These are phyloP conservation scores for Larimichthys polyactis DNA, from an alignment of 2,113 vertebrate species.

Conservation along the genomic window DNA sequence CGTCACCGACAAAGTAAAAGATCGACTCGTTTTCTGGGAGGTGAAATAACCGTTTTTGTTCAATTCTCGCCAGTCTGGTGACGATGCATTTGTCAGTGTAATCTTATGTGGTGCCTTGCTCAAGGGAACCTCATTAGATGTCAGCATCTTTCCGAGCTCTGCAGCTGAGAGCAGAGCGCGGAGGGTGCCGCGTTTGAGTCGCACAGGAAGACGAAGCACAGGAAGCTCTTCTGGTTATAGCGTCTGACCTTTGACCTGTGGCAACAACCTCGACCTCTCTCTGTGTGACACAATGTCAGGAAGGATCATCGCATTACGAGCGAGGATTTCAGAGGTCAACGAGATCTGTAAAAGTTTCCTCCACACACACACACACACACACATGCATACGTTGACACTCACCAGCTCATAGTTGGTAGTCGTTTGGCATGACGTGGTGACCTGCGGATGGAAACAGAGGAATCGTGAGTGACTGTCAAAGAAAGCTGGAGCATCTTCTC, in stretches of 20 bases:
- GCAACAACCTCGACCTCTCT: neutral
- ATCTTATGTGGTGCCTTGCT: too few relatives aligned
- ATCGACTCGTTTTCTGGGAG: too few relatives aligned
- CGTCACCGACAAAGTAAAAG: too few relatives aligned
- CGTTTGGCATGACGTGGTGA: slow-evolving; percentile 77
- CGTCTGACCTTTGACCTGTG: slow-evolving; percentile 39
- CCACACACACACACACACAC: neutral
- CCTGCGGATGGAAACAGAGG: slow-evolving; percentile 57
- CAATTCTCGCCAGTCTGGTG: too few relatives aligned
- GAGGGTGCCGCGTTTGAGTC: neutral
- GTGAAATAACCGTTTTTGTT: too few relatives aligned
- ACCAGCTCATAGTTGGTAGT: slow-evolving; percentile 77
- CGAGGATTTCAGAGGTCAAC: slow-evolving; percentile 13
- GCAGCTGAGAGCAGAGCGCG: neutral
- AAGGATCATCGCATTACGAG: slow-evolving; percentile 5
- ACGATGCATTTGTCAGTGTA: too few relatives aligned
- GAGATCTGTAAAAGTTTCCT: slow-evolving; percentile 14
- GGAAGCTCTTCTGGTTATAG: slow-evolving; percentile 37
- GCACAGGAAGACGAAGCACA: neutral
- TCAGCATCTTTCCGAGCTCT: neutral
- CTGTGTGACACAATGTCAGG: slow-evolving; percentile 34
- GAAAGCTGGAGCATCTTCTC: neutral
- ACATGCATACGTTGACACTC: slow-evolving; percentile 47
- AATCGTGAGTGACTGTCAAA: neutral
- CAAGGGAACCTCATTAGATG: too few relatives aligned